Percentiles rank a stretch among this genome's conserved stretches.
phyloP scores from a whole-genome alignment of 2,797 vertebrate species.

The Myotis planiceps region DNA sequence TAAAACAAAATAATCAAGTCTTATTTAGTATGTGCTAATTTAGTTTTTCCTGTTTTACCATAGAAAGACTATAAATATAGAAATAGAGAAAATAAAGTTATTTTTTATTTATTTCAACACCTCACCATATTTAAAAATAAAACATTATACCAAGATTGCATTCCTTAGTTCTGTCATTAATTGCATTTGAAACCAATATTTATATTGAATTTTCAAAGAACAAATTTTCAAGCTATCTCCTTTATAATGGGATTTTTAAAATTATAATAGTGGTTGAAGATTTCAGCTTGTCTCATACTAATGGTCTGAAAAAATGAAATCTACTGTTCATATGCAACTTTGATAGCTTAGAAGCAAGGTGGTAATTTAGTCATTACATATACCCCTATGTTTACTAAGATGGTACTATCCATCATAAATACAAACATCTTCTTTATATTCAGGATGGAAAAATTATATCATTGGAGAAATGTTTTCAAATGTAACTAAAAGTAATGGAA shows the following conservation, averaged over 20 bases:
- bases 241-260: background rate
- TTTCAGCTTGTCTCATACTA: background rate
- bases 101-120: background rate
- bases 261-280: background rate
- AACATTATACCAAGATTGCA: background rate
- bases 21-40: background rate
- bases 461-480: background rate
- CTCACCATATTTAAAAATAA: background rate
- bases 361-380: background rate
- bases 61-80: background rate
- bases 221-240: background rate
- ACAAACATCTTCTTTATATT: background rate
- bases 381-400: background rate
- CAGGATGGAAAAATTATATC: background rate
- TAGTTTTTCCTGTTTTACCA: background rate
- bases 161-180: background rate
- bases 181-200: background rate
- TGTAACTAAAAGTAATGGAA: constrained; percentile 12
- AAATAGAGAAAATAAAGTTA: background rate
- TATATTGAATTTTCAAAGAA: background rate
- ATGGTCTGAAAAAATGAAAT: background rate
- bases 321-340: background rate
- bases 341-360: background rate
- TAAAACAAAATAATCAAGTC: background rate
- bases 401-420: background rate